Evolutionary conservation across 2,797 vertebrate genomes (phyloP).

Genomic region (Hozukius guyotensis): DNA sequence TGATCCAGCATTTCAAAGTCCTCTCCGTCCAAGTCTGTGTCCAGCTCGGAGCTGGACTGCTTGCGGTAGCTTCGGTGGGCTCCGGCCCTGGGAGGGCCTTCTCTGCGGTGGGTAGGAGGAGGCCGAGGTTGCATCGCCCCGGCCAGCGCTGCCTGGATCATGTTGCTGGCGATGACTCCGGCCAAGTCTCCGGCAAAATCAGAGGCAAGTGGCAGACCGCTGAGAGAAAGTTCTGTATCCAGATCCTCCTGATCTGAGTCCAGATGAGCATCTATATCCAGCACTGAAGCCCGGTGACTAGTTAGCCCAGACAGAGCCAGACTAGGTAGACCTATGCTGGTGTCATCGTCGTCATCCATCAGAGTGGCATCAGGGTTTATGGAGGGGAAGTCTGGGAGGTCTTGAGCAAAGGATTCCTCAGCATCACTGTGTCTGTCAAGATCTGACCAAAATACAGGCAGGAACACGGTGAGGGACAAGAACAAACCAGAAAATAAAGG

Average conservation of each 20-base stretch:
- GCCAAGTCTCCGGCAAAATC: conserved; percentile 87
- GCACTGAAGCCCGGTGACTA: conserved; percentile 74
- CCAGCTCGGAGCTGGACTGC: conserved; percentile 92
- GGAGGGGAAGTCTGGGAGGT: conserved; percentile 96
- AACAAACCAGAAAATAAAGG: not conserved
- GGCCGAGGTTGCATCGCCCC: conserved; percentile 83
- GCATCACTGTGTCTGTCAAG: conserved; percentile 95
- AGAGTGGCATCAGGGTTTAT: conserved; percentile 92
- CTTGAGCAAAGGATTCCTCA: conserved; percentile 95
- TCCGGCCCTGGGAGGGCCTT: conserved; percentile 71
- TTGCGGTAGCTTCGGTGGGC: conserved; percentile 83
- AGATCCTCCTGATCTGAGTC: conserved; percentile 87
- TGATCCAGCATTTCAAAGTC: conserved; percentile 99
- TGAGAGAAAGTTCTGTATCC: conserved; percentile 83
- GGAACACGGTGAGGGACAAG: not conserved
- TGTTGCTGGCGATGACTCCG: conserved; percentile 90
- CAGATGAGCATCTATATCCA: conserved; percentile 79
- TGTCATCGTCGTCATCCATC: conserved; percentile 92
- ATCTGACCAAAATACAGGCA: conserved; percentile 76
- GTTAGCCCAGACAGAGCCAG: conserved; percentile 65
- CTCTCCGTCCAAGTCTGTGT: conserved; percentile 92
- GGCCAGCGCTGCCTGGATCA: conserved; percentile 92
- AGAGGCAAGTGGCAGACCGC: conserved; percentile 77
- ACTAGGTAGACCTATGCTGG: conserved; percentile 94
- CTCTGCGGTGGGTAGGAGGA: conserved; percentile 60